phyloP scores from a whole-genome alignment of 2,797 vertebrate genomes.

The Sebastes ruberrimus region DNA sequence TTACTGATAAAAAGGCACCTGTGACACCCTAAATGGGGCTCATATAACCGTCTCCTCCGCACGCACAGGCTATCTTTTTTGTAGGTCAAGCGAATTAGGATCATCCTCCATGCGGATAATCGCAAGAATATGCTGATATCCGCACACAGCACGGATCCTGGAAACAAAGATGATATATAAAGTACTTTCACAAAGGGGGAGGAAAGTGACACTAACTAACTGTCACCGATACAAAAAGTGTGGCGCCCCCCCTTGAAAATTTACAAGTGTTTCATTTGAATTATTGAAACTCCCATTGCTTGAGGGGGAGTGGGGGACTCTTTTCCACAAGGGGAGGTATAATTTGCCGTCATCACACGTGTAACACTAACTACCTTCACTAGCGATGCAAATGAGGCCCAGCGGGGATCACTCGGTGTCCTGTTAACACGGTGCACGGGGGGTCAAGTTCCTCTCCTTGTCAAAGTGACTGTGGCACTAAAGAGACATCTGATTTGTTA shows the following conservation, averaged over 20 bases:
- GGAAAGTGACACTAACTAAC: constrained; percentile 48
- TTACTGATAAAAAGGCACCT: constrained; percentile 38
- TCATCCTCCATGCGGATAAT: constrained; percentile 64
- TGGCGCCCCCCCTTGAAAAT: constrained; percentile 40
- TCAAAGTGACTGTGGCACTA: constrained; percentile 39
- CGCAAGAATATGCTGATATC: constrained; percentile 67
- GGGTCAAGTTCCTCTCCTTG: constrained; percentile 66
- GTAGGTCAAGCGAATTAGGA: constrained; percentile 70
- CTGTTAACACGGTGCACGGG: constrained; percentile 55
- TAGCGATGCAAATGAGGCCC: constrained; percentile 62
- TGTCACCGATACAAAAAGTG: constrained; percentile 32
- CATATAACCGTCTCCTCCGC: constrained; percentile 28
- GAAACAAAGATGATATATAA: constrained; percentile 61
- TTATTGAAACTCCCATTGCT: constrained; percentile 60
- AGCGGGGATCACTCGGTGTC: constrained; percentile 59
- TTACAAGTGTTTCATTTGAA: constrained; percentile 63
- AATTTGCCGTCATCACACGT: constrained; percentile 48
- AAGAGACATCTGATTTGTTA: constrained; percentile 49
- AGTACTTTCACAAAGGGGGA: constrained; percentile 34
- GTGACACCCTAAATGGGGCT: constrained; percentile 49
- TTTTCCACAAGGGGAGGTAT: constrained; percentile 38
- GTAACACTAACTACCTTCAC: constrained; percentile 69
- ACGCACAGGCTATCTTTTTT: constrained; percentile 50
- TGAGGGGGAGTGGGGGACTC: constrained; percentile 1
- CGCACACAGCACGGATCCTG: constrained; percentile 42